Base-by-base conservation (phyloP, 2,113 vertebrate genomes). In the Aramus guarauna region DNA sequence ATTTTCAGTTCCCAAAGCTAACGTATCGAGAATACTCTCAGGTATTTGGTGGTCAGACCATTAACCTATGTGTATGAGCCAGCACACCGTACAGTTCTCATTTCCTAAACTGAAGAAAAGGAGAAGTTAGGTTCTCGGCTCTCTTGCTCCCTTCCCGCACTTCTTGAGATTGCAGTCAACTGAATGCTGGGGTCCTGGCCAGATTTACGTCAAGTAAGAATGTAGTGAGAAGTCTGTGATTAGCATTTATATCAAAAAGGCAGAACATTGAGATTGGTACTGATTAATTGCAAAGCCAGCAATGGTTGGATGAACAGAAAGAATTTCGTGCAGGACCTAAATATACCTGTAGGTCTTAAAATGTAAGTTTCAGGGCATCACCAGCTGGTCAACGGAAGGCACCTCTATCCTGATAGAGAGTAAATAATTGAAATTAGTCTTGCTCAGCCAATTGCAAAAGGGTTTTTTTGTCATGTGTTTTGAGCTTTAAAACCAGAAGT, bases 1-100 rank as follows among this genome's bases (percentile, higher is more conserved):
- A 78, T 95, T 94, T 95, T 93, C 60, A 78, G 77, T 95, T 94
- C 81, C 90, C 73, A 85, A 67, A 88, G 77, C 52, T 63, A 77
- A 75, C 69, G 37, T 87, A 52, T 34, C 0, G 5, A 52, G 69
- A 92, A 94, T 93, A 78, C 85, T 94, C 88, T 63, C n/a, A 67
- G 94, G 85, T 87, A 93, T 95, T 93, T 87, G 92, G 69, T 91
- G 67, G 84, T 96, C 90, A 95, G 77, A 85, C 77, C 87, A 90
- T 92, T 94, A 95, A 95, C 91, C 89, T 94, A 73, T 58, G 67
- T 86, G 50, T 88, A 79, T 80, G 63, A 92, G 68, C 72, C 55
- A 75, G 76, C 52, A 58, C 52, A 30, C 60, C 3, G 9, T 71
- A 41, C 27, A 1, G 1, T 85, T 81, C 69, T 87, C 37, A 91